Conservation (phyloP, 2,113 vertebrate genomes). For the Neotoma lepida region DNA sequence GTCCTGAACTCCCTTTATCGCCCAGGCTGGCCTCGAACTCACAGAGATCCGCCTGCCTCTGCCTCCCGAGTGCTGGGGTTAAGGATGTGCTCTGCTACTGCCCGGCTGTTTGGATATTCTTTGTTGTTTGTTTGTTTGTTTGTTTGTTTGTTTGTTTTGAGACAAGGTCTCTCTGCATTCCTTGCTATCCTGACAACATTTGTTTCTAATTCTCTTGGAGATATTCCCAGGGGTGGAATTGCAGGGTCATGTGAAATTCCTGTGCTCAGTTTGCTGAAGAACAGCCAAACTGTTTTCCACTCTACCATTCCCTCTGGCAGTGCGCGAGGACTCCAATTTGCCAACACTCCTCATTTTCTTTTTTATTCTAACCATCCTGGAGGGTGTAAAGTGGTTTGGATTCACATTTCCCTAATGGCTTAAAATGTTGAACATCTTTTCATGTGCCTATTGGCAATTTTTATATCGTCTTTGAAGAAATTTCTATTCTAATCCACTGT, state of each 20-base stretch:
- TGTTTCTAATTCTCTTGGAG: neutral
- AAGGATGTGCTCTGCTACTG: no score
- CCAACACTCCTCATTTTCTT: neutral
- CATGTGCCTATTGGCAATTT: neutral
- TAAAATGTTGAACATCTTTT: neutral
- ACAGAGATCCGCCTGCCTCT: no score
- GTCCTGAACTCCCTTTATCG: no score
- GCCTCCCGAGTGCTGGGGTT: no score
- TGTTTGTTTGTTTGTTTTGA: neutral
- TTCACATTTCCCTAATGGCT: conserved; percentile 32
- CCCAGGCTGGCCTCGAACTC: no score
- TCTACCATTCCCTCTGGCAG: neutral
- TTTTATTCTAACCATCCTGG: neutral
- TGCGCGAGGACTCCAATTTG: neutral
- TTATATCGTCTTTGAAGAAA: neutral
- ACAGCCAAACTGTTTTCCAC: neutral
- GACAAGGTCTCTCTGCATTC: neutral
- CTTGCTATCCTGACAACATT: neutral
- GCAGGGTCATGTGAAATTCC: neutral
- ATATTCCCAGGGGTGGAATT: neutral
- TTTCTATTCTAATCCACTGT: neutral
- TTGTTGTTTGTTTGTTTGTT: no score
- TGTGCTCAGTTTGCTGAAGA: neutral
- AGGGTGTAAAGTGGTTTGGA: neutral
- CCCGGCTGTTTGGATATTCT: neutral